A percentile compares a stretch with the other conserved stretches of the same genome.
These are phyloP conservation scores for Lepidurus couesii DNA, from an alignment of 1,140 invertebrate species.

Conservation along the genomic window DNA sequence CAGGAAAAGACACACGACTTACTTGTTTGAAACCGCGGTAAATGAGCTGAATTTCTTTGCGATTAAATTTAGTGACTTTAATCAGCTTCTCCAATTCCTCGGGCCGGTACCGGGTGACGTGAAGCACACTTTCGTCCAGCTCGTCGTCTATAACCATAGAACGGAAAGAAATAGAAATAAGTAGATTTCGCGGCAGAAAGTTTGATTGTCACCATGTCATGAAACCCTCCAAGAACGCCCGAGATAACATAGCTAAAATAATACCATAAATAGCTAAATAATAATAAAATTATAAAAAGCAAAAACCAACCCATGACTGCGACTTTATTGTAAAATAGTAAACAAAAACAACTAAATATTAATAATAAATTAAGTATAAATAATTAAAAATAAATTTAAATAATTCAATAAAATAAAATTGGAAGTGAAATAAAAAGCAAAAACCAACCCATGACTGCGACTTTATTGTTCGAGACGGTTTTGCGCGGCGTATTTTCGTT, in stretches of 20 bases:
- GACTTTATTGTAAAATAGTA: too few relatives aligned
- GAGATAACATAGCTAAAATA: too few relatives aligned
- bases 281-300: too few relatives aligned
- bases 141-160: constrained; percentile 61
- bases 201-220: too few relatives aligned
- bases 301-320: too few relatives aligned
- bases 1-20: constrained; percentile 28
- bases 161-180: not conserved
- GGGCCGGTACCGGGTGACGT: constrained; percentile 64
- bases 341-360: too few relatives aligned
- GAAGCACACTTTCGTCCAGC: constrained; percentile 60
- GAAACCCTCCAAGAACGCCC: too few relatives aligned
- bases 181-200: too few relatives aligned
- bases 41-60: constrained; percentile 86
- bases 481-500: not conserved
- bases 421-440: not conserved
- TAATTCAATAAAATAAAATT: not conserved
- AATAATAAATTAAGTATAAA: too few relatives aligned
- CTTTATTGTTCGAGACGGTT: not conserved
- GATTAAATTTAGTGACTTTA: constrained; percentile 73
- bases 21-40: constrained; percentile 89
- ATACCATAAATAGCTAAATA: too few relatives aligned
- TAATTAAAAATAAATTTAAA: too few relatives aligned
- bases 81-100: constrained; percentile 76
- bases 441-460: not conserved